Conservation (phyloP, 1,140 invertebrate genomes). For the Philotrypesis tridentata region DNA sequence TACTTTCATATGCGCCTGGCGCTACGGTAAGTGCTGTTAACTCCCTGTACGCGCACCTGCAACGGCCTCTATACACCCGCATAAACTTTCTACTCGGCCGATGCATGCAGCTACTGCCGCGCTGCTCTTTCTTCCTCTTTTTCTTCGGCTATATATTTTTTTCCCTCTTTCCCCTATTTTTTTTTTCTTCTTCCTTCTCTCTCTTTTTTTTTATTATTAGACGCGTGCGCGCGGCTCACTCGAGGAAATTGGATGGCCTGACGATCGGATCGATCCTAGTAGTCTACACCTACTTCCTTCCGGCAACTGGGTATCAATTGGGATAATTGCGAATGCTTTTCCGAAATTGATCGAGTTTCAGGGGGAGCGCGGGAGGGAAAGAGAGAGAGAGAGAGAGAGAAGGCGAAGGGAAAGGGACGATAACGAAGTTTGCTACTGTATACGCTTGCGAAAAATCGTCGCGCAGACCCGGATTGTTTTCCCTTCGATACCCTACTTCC, state of each 20-base stretch:
- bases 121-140: neutral
- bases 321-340: neutral
- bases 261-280: neutral
- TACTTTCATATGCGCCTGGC: slow-evolving; percentile 59
- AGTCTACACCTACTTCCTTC: neutral
- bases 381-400: too few relatives aligned
- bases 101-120: slow-evolving; percentile 48
- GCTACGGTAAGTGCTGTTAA: slow-evolving; percentile 60
- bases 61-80: slow-evolving; percentile 32
- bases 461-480: too few relatives aligned
- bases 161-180: too few relatives aligned
- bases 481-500: too few relatives aligned
- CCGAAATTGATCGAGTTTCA: neutral
- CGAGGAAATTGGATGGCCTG: neutral
- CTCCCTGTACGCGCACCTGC: slow-evolving; percentile 59
- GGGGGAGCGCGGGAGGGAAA: too few relatives aligned
- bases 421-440: neutral
- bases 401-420: too few relatives aligned
- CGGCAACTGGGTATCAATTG: neutral
- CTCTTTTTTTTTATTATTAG: neutral
- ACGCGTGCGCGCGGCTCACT: neutral
- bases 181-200: too few relatives aligned
- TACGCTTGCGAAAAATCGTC: too few relatives aligned
- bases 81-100: slow-evolving; percentile 53
- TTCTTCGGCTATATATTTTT: neutral